A percentile compares a stretch with the other conserved stretches of the same genome.
These are phyloP conservation scores for Oscheius sp. DNA, from an alignment of 2,888 invertebrate genomes.

Conservation along the genomic window DNA sequence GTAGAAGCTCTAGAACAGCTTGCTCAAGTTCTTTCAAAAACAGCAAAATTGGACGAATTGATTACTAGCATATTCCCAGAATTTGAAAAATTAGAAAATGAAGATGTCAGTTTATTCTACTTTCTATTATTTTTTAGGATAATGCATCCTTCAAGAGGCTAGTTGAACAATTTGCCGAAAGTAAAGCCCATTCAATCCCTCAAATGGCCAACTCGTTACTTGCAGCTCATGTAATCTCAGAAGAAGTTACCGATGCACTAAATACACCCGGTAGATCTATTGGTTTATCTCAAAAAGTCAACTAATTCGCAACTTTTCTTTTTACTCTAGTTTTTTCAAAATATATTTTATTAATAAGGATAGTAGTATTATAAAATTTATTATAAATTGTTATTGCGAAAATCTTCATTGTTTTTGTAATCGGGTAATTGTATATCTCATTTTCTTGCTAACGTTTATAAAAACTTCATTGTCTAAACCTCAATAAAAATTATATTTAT, in stretches of 20 bases:
- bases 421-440: background rate
- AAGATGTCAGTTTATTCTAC: background rate
- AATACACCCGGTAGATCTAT: background rate
- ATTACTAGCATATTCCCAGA: constrained; percentile 30
- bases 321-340: no score
- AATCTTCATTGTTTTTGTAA: background rate
- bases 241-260: constrained; percentile 23
- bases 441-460: background rate
- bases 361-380: no score
- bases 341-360: no score
- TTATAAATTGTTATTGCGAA: background rate
- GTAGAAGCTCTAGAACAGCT: background rate
- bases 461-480: no score
- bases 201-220: constrained; percentile 18
- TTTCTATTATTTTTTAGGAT: background rate
- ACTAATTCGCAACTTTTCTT: no score
- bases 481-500: background rate
- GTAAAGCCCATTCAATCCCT: constrained; percentile 1
- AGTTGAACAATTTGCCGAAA: constrained; percentile 7
- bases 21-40: constrained; percentile 27
- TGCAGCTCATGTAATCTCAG: constrained; percentile 15
- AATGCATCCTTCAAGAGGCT: background rate
- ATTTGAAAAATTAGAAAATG: constrained; percentile 17
- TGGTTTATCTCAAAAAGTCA: no score
- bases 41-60: constrained; percentile 27